phyloP scores from a whole-genome alignment of 2,113 vertebrate genomes.

The Proteles cristata region DNA sequence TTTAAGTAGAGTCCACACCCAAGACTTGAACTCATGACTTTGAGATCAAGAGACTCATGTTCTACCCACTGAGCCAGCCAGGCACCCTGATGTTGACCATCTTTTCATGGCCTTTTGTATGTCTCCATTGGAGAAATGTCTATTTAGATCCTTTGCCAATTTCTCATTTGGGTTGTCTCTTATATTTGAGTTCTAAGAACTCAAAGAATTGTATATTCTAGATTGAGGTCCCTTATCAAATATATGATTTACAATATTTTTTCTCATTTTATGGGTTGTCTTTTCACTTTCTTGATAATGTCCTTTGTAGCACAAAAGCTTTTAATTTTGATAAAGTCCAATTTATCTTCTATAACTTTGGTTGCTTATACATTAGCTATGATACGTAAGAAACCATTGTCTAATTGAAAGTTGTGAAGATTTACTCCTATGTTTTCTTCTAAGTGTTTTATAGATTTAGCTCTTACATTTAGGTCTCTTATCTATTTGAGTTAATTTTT shows the following conservation, averaged over 20 bases:
- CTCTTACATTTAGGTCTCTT: not conserved
- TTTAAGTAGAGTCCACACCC: not conserved
- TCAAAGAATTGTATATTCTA: not conserved
- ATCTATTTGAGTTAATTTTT: conserved; percentile 26
- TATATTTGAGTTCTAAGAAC: conserved; percentile 16
- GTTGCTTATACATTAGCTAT: not conserved
- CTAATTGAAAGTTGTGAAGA: not conserved
- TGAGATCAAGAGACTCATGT: not conserved
- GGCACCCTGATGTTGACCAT: not conserved
- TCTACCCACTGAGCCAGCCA: not conserved
- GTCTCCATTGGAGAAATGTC: not conserved
- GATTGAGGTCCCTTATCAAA: not conserved
- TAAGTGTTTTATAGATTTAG: not conserved
- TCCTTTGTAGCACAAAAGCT: not conserved
- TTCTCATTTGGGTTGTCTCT: conserved; percentile 9
- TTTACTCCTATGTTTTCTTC: not conserved
- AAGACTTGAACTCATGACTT: not conserved
- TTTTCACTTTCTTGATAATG: not conserved
- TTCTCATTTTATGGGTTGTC: not conserved
- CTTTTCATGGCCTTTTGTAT: not conserved
- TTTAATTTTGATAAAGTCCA: conserved; percentile 26
- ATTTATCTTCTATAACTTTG: not conserved
- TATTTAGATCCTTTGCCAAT: not conserved
- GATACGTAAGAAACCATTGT: not conserved
- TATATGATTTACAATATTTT: conserved; percentile 14